These are phyloP conservation scores for Portevinia maculata DNA, from an alignment of 2,888 invertebrate genomes.

Conservation along the genomic window DNA sequence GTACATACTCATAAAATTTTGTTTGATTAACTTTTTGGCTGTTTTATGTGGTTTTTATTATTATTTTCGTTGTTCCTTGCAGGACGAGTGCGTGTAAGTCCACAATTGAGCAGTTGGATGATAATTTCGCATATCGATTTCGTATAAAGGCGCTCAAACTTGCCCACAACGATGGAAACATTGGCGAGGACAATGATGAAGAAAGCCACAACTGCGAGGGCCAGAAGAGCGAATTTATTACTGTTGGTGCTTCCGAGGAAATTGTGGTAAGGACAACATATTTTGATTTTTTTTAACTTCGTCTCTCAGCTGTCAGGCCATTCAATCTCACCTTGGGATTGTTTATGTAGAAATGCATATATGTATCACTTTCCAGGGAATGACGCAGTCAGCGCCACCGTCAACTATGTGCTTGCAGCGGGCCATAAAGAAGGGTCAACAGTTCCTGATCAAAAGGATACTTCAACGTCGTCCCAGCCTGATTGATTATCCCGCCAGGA, in stretches of 20 bases:
- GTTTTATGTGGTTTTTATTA: conserved; percentile 23
- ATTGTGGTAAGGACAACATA: conserved; percentile 77
- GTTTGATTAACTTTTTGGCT: conserved; percentile 39
- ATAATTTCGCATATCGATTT: conserved; percentile 80
- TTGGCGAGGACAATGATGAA: conserved; percentile 6
- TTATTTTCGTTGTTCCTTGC: background rate
- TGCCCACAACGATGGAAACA: conserved; percentile 13
- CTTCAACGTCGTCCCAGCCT: conserved; percentile 79
- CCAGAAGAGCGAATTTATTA: conserved; percentile 75
- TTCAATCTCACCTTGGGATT: conserved; percentile 38
- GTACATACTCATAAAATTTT: conserved; percentile 37
- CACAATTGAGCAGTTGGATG: conserved; percentile 78
- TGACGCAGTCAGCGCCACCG: conserved; percentile 79
- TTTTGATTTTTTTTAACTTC: conserved; percentile 37
- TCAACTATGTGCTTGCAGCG: conserved; percentile 79
- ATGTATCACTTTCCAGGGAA: conserved; percentile 76
- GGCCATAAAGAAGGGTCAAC: conserved; percentile 81
- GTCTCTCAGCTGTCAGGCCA: conserved; percentile 6
- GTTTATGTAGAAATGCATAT: conserved; percentile 17
- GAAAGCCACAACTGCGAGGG: conserved; percentile 54
- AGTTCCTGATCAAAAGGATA: conserved; percentile 81
- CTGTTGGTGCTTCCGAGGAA: conserved; percentile 77
- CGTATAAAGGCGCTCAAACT: conserved; percentile 79
- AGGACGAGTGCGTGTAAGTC: conserved; percentile 76
- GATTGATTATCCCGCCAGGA: conserved; percentile 80